Percentiles rank a stretch among this genome's conserved stretches.
Conservation (phyloP, 2,888 invertebrate species). For the Eupithecia abbreviata region DNA sequence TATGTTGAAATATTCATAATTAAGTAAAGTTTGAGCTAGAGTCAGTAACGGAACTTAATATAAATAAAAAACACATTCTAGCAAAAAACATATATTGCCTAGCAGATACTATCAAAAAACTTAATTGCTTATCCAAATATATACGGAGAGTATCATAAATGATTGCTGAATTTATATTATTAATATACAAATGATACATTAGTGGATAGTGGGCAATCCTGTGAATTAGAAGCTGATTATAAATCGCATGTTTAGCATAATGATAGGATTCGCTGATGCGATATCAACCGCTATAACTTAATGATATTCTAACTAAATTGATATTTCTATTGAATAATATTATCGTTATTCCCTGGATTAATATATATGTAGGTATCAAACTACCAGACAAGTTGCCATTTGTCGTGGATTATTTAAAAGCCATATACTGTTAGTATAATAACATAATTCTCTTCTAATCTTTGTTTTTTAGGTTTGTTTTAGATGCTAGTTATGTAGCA, state of each 20-base stretch:
- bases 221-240: conserved; percentile 49
- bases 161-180: conserved; percentile 45
- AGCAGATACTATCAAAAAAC: not conserved
- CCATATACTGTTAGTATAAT: conserved; percentile 7
- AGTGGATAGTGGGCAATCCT: conserved; percentile 45
- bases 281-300: conserved; percentile 29
- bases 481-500: not conserved
- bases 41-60: not conserved
- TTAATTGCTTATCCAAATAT: conserved; percentile 22
- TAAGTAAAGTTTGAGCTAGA: not conserved
- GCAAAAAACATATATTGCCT: not conserved
- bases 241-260: conserved; percentile 47
- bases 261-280: conserved; percentile 27
- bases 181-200: conserved; percentile 52
- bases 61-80: not conserved
- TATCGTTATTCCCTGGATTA: conserved; percentile 22
- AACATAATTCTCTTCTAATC: conserved; percentile 13
- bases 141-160: conserved; percentile 45
- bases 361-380: conserved; percentile 3
- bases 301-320: conserved; percentile 28
- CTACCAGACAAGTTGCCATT: conserved; percentile 3
- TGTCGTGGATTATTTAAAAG: conserved; percentile 6
- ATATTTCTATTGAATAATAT: conserved; percentile 24
- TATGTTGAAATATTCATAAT: not conserved
- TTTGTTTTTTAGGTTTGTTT: conserved; percentile 7